These are phyloP conservation scores for Nomada lathburiana DNA, from an alignment of 2,888 invertebrate species.

Conservation along the genomic window DNA sequence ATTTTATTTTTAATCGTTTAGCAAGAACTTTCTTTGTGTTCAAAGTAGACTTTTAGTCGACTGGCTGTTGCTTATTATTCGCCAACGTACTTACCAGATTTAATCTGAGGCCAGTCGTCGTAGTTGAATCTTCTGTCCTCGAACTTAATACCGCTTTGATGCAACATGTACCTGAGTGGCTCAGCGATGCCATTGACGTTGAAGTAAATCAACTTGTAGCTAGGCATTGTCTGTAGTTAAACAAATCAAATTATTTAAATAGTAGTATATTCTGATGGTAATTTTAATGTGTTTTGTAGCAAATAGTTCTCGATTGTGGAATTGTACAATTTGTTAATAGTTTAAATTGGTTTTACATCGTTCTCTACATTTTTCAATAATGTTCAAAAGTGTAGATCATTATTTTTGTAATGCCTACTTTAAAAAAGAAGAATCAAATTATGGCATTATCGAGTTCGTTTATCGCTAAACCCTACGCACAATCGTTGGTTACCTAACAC, in stretches of 20 bases:
- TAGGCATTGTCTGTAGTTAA: conserved; percentile 58
- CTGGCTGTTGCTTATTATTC: not conserved
- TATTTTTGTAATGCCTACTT: not conserved
- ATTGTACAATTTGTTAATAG: too few relatives aligned
- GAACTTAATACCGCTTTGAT: conserved; percentile 81
- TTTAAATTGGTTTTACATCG: too few relatives aligned
- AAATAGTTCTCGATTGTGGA: too few relatives aligned
- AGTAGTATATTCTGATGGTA: too few relatives aligned
- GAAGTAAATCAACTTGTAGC: conserved; percentile 84
- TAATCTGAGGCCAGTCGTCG: conserved; percentile 78
- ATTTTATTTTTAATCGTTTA: too few relatives aligned
- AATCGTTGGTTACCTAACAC: not conserved
- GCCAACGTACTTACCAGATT: conserved; percentile 67
- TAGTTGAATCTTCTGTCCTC: conserved; percentile 81
- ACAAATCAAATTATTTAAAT: not conserved
- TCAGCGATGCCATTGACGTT: conserved; percentile 83
- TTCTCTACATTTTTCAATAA: too few relatives aligned
- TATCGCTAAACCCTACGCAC: not conserved
- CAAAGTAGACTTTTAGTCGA: not conserved
- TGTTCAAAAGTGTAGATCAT: not conserved
- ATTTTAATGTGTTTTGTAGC: too few relatives aligned
- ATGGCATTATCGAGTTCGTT: not conserved
- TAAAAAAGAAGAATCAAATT: too few relatives aligned
- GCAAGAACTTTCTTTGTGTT: too few relatives aligned
- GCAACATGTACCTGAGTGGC: conserved; percentile 80